Base-by-base conservation (phyloP, 2,113 vertebrate genomes). In the Callithrix jacchus region DNA sequence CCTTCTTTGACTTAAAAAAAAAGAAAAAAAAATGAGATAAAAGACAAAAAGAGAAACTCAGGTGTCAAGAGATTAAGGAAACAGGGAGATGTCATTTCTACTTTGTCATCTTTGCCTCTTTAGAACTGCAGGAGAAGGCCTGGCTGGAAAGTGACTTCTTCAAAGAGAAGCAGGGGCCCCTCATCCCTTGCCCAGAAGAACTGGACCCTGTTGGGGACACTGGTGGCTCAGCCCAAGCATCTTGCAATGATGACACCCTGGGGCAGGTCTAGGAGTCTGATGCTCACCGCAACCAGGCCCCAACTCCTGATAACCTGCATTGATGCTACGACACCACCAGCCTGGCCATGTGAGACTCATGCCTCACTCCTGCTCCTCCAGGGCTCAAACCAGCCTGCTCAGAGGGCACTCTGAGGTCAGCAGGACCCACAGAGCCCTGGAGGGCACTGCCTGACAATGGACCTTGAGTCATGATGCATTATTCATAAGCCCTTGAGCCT, bases 231-330 rank as follows among this genome's bases (percentile, higher is more conserved):
- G 2, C 18, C 30, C 27, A 49, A 12, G 71, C 58, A 20, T 56
- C 37, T 52, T 42, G n/a, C n/a, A 21, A 9, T 61, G 61, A 77
- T 10, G 56, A 58, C 47, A 87, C 17, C 17, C 3, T 17, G 47
- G 52, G 52, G 12, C 20, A 10, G 0, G 1, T 6, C 2, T 5
- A 76, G n/a, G 13, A 94, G 30, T 21, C 64, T 14, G 64, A 10
- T 5, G 13, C 17, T 47, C 1, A 37, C 76, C 52, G 68, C 32
- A 4, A 8, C 13, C 37, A 25, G 68, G 45, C 27, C 47, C 27
- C 0, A 0, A 37, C 47, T 76, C 49, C 0, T 1, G n/a, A 42
- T 18, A 58, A 20, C 82, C 56, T 1, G 8, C 1, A 0, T 49
- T 45, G 54, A 35, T 4, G 20, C n/a, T 3, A 11, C 0, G 18